Percentiles rank a stretch among this genome's conserved stretches.
phyloP scores from a whole-genome alignment of 1,140 invertebrate genomes.

The Zaprionus gabonicus region DNA sequence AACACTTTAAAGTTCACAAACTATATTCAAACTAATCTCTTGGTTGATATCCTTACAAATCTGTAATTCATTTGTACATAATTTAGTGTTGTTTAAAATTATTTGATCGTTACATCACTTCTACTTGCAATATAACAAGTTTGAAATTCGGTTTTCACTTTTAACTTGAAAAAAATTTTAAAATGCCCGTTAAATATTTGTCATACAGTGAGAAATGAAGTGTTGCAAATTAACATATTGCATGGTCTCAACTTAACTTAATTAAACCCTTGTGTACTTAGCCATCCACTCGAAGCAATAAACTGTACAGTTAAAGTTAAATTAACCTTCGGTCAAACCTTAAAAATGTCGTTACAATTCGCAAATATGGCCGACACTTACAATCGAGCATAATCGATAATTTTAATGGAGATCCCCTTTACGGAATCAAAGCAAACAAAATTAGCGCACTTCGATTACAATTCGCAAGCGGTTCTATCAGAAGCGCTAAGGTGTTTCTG shows the following conservation, averaged over 20 bases:
- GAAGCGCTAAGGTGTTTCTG: conserved; percentile 15
- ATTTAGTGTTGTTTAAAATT: too few species aligned
- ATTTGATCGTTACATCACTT: too few species aligned
- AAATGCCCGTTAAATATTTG: background rate
- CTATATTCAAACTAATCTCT: background rate
- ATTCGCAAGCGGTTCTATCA: conserved; percentile 5
- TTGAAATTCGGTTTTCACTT: background rate
- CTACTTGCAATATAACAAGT: background rate
- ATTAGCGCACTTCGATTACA: conserved; percentile 1
- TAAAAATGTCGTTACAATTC: background rate
- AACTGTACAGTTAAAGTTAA: background rate
- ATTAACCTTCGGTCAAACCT: background rate
- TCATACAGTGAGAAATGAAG: background rate
- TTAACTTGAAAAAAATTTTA: background rate
- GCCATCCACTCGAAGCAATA: background rate
- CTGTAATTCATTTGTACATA: too few species aligned
- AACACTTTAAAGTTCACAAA: too few species aligned
- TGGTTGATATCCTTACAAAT: background rate
- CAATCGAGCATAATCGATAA: background rate
- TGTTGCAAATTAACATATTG: background rate
- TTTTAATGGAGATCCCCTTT: background rate
- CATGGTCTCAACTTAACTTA: background rate
- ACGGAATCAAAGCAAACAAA: background rate
- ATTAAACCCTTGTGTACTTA: background rate
- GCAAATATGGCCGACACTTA: background rate